Percentiles rank a stretch among this genome's conserved stretches.
phyloP scores from a whole-genome alignment of 30 jellyfish, hydroid and myxozoan species.

The Chironex yamaguchii region DNA sequence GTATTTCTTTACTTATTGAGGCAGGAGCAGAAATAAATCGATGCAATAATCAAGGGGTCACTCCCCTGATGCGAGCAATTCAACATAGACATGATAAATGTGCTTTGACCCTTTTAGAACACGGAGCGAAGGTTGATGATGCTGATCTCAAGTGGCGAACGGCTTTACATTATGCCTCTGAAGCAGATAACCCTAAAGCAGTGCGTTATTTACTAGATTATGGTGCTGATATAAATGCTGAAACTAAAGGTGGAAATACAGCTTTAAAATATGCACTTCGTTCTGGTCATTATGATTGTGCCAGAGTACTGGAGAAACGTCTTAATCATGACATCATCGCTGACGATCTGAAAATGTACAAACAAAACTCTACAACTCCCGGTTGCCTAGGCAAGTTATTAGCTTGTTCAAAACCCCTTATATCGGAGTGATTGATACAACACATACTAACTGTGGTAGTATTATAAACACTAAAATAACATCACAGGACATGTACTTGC shows the following conservation, averaged over 20 bases:
- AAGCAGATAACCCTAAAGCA: constrained; percentile 50
- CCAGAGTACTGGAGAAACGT: constrained; percentile 44
- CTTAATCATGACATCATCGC: background rate
- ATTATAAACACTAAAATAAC: no score
- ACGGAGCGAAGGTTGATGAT: constrained; percentile 27
- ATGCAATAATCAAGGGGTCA: constrained; percentile 63
- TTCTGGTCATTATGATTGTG: constrained; percentile 16
- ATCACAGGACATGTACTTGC: no score
- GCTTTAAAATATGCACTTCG: constrained; percentile 71
- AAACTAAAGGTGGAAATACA: constrained; percentile 78
- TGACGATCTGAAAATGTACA: background rate
- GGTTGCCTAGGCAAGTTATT: background rate
- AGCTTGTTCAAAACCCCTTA: background rate
- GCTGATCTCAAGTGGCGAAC: constrained; percentile 64
- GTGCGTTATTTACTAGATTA: constrained; percentile 5
- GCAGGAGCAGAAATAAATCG: constrained; percentile 39
- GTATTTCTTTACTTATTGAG: constrained; percentile 37
- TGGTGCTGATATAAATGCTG: constrained; percentile 50
- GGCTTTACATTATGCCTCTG: constrained; percentile 75
- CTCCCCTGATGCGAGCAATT: constrained; percentile 80
- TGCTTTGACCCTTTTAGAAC: constrained; percentile 33
- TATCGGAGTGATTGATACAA: background rate
- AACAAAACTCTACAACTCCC: background rate
- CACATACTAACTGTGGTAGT: no score
- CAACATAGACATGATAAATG: constrained; percentile 70